phyloP scores from a whole-genome alignment of 2,888 invertebrate genomes.

The Tipula confusa region DNA sequence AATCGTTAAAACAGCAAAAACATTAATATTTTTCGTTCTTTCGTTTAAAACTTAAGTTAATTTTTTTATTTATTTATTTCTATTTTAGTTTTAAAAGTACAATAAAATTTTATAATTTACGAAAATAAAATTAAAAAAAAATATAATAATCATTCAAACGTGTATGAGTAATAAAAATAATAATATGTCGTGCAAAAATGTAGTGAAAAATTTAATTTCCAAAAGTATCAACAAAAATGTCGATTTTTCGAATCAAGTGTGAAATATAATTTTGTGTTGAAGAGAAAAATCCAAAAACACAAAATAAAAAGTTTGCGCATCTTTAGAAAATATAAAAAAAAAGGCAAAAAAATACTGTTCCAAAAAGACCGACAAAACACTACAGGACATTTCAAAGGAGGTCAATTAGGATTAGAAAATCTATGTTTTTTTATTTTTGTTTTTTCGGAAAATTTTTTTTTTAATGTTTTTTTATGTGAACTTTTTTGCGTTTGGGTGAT shows the following conservation, averaged over 20 bases:
- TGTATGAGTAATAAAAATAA: background rate
- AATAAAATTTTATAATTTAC: background rate
- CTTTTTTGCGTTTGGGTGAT: background rate
- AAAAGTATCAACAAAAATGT: background rate
- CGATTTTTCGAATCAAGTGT: background rate
- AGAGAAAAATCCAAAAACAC: background rate
- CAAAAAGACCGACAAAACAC: background rate
- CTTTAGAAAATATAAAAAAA: too few species aligned
- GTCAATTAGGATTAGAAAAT: conserved; percentile 7
- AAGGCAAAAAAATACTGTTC: background rate
- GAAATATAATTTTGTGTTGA: background rate
- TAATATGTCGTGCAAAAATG: background rate
- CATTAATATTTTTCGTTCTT: background rate
- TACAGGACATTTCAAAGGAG: conserved; percentile 25
- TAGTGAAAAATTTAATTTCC: background rate
- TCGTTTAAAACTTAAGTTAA: background rate
- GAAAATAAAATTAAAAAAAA: background rate
- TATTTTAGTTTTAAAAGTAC: background rate
- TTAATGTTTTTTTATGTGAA: background rate
- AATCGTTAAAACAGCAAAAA: background rate
- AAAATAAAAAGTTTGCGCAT: conserved; percentile 6
- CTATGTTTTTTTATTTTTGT: background rate
- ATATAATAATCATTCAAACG: background rate
- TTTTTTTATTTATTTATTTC: conserved; percentile 9
- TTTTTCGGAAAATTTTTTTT: background rate